Percentiles rank a stretch among this genome's conserved stretches.
These are phyloP conservation scores for Apogon hyalosoma DNA, from an alignment of 2,797 vertebrate genomes.

Conservation along the genomic window DNA sequence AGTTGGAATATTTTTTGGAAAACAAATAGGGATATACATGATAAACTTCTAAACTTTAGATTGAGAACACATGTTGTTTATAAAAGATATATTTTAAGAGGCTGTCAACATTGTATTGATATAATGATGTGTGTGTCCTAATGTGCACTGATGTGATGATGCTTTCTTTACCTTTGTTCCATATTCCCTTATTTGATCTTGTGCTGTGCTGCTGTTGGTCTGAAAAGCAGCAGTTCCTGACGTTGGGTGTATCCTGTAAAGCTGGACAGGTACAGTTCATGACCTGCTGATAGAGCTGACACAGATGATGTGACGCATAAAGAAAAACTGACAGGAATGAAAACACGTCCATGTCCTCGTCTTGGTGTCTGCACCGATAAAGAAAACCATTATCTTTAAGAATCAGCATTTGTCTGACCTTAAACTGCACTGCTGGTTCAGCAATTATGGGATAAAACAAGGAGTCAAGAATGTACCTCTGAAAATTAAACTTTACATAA, in stretches of 20 bases:
- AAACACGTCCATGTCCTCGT: slow-evolving; percentile 13
- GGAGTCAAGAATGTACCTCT: not conserved
- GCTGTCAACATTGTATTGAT: no score
- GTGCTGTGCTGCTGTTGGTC: slow-evolving; percentile 25
- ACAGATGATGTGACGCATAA: not conserved
- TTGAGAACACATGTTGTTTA: no score
- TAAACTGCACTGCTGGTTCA: not conserved
- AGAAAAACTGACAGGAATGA: slow-evolving; percentile 45
- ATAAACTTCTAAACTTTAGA: no score
- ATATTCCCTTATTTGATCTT: not conserved
- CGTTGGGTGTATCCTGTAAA: not conserved
- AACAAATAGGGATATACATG: no score
- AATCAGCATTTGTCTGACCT: slow-evolving; percentile 18
- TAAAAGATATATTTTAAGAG: no score
- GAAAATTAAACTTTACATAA: no score
- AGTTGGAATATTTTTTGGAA: no score
- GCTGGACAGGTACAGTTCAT: slow-evolving; percentile 13
- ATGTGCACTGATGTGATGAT: not conserved
- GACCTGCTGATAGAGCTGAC: slow-evolving; percentile 29
- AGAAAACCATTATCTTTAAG: slow-evolving; percentile 46
- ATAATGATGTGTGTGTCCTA: no score
- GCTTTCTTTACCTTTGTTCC: not conserved
- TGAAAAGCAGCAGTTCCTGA: slow-evolving; percentile 70
- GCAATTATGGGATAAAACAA: not conserved
- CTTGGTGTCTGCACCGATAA: slow-evolving; percentile 46